Conservation (phyloP, 1,140 invertebrate genomes). For the Trachymyrmex septentrionalis region DNA sequence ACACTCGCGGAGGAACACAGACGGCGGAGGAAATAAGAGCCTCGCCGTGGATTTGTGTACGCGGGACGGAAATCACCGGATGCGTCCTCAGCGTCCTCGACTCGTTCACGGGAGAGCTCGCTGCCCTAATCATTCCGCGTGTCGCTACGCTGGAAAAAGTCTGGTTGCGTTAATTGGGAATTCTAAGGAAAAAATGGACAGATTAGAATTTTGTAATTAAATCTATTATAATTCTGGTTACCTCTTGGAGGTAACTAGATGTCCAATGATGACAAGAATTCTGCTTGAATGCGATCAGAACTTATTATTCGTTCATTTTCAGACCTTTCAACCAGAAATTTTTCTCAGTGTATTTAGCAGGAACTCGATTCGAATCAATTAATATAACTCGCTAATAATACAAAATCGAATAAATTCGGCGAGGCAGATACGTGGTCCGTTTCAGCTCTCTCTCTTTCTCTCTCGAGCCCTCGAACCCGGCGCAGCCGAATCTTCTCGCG, state of each 20-base stretch:
- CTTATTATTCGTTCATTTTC: too few species aligned
- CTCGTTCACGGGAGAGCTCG: slow-evolving; percentile 51
- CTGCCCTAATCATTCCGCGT: background rate
- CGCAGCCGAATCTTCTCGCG: background rate
- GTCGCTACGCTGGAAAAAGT: background rate
- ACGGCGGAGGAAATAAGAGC: slow-evolving; percentile 50
- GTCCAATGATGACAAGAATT: too few species aligned
- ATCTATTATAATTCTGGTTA: too few species aligned
- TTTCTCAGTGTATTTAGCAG: background rate
- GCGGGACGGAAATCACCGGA: slow-evolving; percentile 77
- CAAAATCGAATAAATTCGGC: slow-evolving; percentile 20
- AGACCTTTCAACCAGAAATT: too few species aligned
- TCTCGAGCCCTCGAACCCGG: background rate
- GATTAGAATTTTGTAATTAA: too few species aligned
- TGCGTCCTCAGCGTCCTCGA: slow-evolving; percentile 54
- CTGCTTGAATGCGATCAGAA: too few species aligned
- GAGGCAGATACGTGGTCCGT: background rate
- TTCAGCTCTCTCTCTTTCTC: too few species aligned
- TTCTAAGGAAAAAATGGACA: too few species aligned
- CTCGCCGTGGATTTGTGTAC: slow-evolving; percentile 65
- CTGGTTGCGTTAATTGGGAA: too few species aligned
- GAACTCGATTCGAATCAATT: background rate
- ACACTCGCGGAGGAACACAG: slow-evolving; percentile 65
- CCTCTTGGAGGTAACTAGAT: too few species aligned
- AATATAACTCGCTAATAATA: slow-evolving; percentile 7